Percentiles rank a stretch among this genome's conserved stretches.
Evolutionary conservation across 2,113 vertebrate species (phyloP).

Genomic region (Odocoileus virginianus): DNA sequence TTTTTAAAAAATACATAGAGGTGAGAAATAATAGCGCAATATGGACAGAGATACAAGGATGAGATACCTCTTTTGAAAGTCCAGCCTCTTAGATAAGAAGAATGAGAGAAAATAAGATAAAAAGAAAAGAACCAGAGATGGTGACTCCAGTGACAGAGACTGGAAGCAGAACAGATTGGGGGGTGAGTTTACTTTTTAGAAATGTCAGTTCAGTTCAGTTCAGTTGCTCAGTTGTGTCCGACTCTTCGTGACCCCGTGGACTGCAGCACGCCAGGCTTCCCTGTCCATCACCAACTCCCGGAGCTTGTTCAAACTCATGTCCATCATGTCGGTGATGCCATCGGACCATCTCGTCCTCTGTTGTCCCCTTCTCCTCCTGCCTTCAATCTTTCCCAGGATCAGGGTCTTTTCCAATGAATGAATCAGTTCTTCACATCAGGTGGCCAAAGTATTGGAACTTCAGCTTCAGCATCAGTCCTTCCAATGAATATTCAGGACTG

Average conservation of each 20-base stretch:
- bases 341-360: background rate
- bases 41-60: background rate
- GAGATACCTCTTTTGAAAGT: background rate
- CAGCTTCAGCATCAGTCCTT: background rate
- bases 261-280: background rate
- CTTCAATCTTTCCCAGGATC: background rate
- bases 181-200: background rate
- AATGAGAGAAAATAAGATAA: background rate
- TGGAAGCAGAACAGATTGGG: background rate
- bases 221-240: background rate
- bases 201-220: background rate
- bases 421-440: background rate
- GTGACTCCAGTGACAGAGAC: background rate
- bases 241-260: background rate
- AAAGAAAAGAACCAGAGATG: background rate
- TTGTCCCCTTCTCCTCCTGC: rapidly evolving
- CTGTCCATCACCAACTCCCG: background rate
- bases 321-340: background rate
- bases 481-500: background rate
- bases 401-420: background rate
- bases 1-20: background rate
- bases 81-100: background rate
- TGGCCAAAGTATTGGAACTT: background rate
- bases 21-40: background rate
- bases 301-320: background rate